Evolutionary conservation across 2,888 invertebrate species (phyloP).

Genomic region (Euzetes globulus): DNA sequence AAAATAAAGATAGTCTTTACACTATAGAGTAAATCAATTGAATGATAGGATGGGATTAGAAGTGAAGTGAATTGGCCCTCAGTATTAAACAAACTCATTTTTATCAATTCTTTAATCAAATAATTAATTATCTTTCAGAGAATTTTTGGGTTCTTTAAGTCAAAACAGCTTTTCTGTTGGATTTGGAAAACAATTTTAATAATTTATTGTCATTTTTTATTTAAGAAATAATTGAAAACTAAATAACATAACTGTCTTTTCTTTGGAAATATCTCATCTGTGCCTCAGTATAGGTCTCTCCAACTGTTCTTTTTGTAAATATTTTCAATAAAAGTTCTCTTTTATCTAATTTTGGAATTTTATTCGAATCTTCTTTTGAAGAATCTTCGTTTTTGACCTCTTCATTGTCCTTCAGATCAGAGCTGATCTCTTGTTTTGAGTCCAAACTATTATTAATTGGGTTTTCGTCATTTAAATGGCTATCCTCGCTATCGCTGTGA

Average conservation of each 20-base stretch:
- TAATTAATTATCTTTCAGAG: constrained; percentile 4
- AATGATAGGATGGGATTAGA: too few species aligned
- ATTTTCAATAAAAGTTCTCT: constrained; percentile 5
- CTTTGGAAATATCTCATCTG: constrained; percentile 49
- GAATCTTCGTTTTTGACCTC: neutral
- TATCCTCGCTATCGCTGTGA: neutral
- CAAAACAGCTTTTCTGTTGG: constrained; percentile 13
- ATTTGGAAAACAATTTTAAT: constrained; percentile 21
- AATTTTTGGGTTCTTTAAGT: constrained; percentile 21
- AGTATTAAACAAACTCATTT: too few species aligned
- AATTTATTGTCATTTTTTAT: neutral
- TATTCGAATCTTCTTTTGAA: neutral
- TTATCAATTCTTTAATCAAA: neutral
- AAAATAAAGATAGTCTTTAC: too few species aligned
- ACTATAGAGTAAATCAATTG: too few species aligned
- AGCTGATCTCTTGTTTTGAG: constrained; percentile 19
- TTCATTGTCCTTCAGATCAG: constrained; percentile 14
- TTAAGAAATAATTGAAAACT: neutral
- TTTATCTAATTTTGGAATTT: neutral
- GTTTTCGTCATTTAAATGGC: constrained; percentile 18
- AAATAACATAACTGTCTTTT: constrained; percentile 37
- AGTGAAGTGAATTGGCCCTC: too few species aligned
- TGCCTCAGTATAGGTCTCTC: constrained; percentile 65
- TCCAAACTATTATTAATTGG: too few species aligned
- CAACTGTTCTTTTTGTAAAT: constrained; percentile 59